phyloP scores from a whole-genome alignment of 1,140 invertebrate genomes.

The Campodea augens region DNA sequence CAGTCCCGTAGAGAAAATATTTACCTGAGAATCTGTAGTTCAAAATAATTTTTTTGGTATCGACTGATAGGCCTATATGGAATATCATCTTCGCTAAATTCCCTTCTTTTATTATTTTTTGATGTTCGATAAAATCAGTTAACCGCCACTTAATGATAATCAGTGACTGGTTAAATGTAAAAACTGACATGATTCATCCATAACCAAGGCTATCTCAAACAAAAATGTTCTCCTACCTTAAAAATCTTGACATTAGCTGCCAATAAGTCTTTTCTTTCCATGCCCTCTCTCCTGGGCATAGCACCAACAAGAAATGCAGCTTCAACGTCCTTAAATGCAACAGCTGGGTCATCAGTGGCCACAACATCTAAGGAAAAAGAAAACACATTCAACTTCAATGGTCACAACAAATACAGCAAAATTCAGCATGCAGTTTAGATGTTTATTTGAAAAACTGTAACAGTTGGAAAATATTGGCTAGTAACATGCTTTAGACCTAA shows the following conservation, averaged over 20 bases:
- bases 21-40: too few species aligned
- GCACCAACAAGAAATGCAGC: slow-evolving; percentile 96
- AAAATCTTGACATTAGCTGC: slow-evolving; percentile 98
- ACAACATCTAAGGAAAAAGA: slow-evolving; percentile 40
- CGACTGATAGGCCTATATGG: too few species aligned
- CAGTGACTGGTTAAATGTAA: too few species aligned
- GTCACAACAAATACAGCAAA: not conserved
- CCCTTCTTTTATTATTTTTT: not conserved
- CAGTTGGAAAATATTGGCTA: not conserved
- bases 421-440: slow-evolving; percentile 5
- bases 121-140: not conserved
- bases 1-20: too few species aligned
- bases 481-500: too few species aligned
- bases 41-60: too few species aligned
- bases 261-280: slow-evolving; percentile 93
- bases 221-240: slow-evolving; percentile 38
- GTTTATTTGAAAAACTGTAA: slow-evolving; percentile 1
- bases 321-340: slow-evolving; percentile 88
- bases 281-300: slow-evolving; percentile 95
- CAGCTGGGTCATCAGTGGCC: slow-evolving; percentile 65
- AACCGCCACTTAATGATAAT: not conserved
- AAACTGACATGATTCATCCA: too few species aligned
- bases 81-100: too few species aligned
- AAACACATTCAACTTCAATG: slow-evolving; percentile 2
- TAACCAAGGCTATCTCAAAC: too few species aligned